phyloP scores from a whole-genome alignment of 2,113 vertebrate species.

The Phoenicopterus ruber region DNA sequence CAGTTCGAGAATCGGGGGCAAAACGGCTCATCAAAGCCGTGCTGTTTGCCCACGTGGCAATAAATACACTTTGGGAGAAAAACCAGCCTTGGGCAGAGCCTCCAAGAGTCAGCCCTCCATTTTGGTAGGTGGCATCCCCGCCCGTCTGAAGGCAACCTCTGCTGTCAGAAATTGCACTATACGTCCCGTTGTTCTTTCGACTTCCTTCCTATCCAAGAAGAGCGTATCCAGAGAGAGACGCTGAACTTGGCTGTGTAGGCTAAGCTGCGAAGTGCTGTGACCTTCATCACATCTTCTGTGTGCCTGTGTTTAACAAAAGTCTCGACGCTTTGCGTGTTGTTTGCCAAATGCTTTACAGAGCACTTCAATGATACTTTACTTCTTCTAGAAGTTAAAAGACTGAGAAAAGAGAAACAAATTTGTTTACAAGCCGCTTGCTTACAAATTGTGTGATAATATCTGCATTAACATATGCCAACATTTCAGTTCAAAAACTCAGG shows the following conservation, averaged over 20 bases:
- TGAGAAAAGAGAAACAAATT: neutral
- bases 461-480: neutral
- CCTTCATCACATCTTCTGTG: neutral
- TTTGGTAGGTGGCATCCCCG: neutral
- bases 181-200: neutral
- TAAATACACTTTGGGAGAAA: neutral
- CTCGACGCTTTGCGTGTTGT: neutral
- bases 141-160: neutral
- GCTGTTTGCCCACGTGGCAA: neutral
- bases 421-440: neutral
- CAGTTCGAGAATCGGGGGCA: too few relatives aligned
- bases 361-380: neutral
- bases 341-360: neutral
- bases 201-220: neutral
- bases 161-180: neutral
- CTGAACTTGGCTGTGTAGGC: neutral
- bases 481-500: neutral
- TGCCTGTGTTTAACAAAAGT: neutral
- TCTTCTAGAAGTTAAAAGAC: neutral
- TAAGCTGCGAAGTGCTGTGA: neutral
- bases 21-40: accelerated
- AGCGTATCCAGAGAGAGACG: neutral
- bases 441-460: neutral
- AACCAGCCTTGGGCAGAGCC: neutral
- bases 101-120: neutral